phyloP scores from a whole-genome alignment of 2,888 invertebrate genomes.

The Xylocampa areola region DNA sequence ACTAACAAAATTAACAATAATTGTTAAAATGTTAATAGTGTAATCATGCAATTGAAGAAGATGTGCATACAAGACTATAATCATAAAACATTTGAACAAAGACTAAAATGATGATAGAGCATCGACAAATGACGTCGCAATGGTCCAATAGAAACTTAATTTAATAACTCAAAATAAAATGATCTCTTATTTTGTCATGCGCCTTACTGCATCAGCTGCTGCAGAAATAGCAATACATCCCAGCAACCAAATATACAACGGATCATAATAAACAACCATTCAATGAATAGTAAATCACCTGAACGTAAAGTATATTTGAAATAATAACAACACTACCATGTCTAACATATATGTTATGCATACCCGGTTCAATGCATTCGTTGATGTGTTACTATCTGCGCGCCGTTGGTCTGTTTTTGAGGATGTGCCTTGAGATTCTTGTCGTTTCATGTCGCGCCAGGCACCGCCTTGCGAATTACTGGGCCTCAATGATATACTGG shows the following conservation, averaged over 20 bases:
- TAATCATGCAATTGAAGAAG: constrained; percentile 20
- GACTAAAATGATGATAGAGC: neutral
- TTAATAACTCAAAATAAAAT: neutral
- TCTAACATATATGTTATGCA: constrained; percentile 38
- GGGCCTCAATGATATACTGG: constrained; percentile 57
- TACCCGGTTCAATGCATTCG: constrained; percentile 67
- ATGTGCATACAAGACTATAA: too few relatives aligned
- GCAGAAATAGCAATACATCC: constrained; percentile 9
- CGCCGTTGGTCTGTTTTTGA: constrained; percentile 44
- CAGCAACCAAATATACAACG: constrained; percentile 10
- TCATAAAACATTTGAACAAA: constrained; percentile 14
- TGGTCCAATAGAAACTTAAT: neutral
- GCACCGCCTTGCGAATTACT: constrained; percentile 30
- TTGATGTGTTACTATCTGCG: constrained; percentile 56
- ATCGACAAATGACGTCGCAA: neutral
- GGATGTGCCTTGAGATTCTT: constrained; percentile 35
- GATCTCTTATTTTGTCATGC: constrained; percentile 13
- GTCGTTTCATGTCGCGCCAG: constrained; percentile 56
- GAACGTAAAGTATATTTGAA: constrained; percentile 8
- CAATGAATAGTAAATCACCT: constrained; percentile 11
- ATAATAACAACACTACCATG: too few relatives aligned
- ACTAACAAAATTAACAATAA: constrained; percentile 15
- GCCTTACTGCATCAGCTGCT: constrained; percentile 1
- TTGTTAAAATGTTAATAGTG: constrained; percentile 7
- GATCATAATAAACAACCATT: constrained; percentile 19